A percentile compares a stretch with the other conserved stretches of the same genome.
Conservation (phyloP, 2,888 invertebrate species). For the Andrena minutula region DNA sequence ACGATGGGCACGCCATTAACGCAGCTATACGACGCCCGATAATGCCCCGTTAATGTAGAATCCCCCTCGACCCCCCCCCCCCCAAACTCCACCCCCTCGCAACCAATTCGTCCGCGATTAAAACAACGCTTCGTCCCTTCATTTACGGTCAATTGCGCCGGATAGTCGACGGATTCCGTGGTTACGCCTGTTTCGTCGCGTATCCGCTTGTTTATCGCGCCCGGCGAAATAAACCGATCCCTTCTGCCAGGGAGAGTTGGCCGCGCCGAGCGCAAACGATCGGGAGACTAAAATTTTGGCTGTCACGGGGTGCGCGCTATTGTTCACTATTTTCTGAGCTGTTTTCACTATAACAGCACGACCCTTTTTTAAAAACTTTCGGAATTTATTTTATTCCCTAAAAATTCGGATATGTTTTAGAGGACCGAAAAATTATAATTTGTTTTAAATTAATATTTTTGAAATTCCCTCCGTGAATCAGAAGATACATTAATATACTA, state of each 20-base stretch:
- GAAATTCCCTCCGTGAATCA: no score
- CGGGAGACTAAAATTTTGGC: background rate
- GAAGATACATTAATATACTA: no score
- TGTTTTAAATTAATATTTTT: no score
- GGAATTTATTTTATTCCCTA: no score
- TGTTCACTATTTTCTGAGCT: no score
- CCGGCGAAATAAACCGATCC: constrained; percentile 28
- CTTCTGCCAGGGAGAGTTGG: background rate
- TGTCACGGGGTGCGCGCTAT: background rate
- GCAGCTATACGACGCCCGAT: constrained; percentile 36
- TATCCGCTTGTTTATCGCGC: constrained; percentile 28
- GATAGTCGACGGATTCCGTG: constrained; percentile 46
- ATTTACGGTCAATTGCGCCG: constrained; percentile 58
- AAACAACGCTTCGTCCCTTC: constrained; percentile 59
- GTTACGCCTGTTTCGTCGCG: constrained; percentile 24
- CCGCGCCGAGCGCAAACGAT: background rate
- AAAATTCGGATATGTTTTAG: no score
- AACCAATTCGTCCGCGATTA: constrained; percentile 48
- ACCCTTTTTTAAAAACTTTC: no score
- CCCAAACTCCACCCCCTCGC: background rate
- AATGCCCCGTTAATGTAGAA: constrained; percentile 49
- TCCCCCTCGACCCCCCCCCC: background rate
- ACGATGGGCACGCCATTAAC: constrained; percentile 51
- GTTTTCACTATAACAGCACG: no score
- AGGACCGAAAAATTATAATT: no score